Evolutionary conservation across 2,113 vertebrate species (phyloP), one percentile per base, ranked within the genome.

Genomic region (Cepphus grylle): DNA sequence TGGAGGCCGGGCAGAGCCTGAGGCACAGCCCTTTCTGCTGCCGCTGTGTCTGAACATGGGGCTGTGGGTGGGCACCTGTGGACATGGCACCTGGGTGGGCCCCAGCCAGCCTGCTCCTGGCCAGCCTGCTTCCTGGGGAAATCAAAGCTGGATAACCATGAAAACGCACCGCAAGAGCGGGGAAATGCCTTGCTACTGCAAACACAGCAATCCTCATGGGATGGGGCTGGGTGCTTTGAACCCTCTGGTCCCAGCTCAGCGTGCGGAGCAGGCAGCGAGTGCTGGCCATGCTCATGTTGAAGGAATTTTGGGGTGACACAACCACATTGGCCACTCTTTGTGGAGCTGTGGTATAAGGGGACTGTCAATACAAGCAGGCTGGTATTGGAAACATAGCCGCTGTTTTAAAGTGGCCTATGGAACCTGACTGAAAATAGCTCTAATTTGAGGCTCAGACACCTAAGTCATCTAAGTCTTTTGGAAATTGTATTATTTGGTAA

Each of bases 1-100:
- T 0, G 1, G 50, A 53, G 15, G 27, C 16, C 0, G 2, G 30
- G 34, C 45, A 72, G 45, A 83, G 63, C 12, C 20, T 4, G 5
- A 53, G 29, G 47, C 8, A 17, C 23, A 62, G 53, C 49, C 38
- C 49, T 36, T 65, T n/a, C 43, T 87, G 55, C 56, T 43, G 15
- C 43, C 0, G 0, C 1, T 1, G 20, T 50, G n/a, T n/a, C 21
- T 20, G 34, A 77, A 58, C 19, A 20, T 2, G 3, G 53, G 30
- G 14, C 47, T 49, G 29, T 1, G 3, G 38, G 26, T 29, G 30
- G 12, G 30, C 2, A 3, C 16, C 40, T 13, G 4, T 8, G 53
- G 19, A 27, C 7, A 3, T 3, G 11, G 42, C 47, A 6, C 32
- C 34, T 45, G 9, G 13, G n/a, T 62, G 12, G 26, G 5, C 18